Evolutionary conservation across 2,888 invertebrate species (phyloP), one percentile per base, ranked within the genome.

Genomic region (Galeruca laticollis): DNA sequence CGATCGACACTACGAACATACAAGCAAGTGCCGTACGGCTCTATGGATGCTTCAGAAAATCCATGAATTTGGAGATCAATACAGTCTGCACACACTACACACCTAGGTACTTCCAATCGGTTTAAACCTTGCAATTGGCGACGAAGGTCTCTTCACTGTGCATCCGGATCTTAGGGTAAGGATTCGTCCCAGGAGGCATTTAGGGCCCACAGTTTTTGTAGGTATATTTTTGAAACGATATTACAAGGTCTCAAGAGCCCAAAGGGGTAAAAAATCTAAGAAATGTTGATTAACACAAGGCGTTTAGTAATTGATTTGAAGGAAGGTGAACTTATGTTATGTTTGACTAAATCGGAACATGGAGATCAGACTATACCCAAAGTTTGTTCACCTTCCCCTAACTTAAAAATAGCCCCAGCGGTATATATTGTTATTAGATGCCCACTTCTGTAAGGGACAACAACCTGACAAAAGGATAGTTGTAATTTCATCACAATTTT

Each of bases 191-290:
- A 54, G 10, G 26, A 13, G 4, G n/a, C 4, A 8, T 21, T 54
- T 3, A 10, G 4, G 20, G 9, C 26, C 26, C 54, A 54, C 3
- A 54, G 54, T 21, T 70, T 26, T 40, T 73, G 73, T 15, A 75
- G 26, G 0, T 76, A 15, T 11, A 76, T 74, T 62, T 76, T 77
- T 6, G 68, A 71, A 4, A 59, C 40, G 35, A 75, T 73, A 0
- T 73, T 73, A 56, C 68, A 70, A 6, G 70, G 69, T 51, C 70
- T 62, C 35, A 76, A 33, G 13, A 76, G 52, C 26, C 76, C 75
- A 9, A 77, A 43, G 5, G 74, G 75, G 51, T 77, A 75, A 65
- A 72, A 77, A 2, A 76, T 60, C 60, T 76, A 72, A 2, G 70
- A 40, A 56, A 71, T 71, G 1, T 40, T 13, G 13, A 3, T 13